These are phyloP conservation scores for Channa striata DNA, from an alignment of 2,797 vertebrate species.

Conservation along the genomic window DNA sequence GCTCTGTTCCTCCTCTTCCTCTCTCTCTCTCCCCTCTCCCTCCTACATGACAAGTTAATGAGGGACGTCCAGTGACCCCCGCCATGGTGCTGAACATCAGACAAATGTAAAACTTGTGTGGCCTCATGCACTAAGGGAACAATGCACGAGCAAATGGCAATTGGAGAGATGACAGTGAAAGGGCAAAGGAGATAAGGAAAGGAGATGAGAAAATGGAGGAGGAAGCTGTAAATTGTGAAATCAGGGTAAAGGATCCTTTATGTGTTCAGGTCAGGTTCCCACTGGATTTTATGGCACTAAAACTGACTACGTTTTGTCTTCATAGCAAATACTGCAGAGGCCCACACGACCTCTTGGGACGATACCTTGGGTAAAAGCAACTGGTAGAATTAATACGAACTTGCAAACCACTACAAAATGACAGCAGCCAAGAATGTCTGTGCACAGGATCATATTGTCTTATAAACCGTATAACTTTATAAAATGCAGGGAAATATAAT, in stretches of 20 bases:
- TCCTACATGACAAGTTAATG: constrained; percentile 69
- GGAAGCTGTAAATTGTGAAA: background rate
- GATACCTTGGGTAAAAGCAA: background rate
- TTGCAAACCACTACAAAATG: no score
- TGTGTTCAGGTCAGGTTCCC: background rate
- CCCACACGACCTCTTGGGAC: no score
- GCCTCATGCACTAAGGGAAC: constrained; percentile 44
- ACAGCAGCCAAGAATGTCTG: no score
- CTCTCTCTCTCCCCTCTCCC: background rate
- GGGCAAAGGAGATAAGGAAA: background rate
- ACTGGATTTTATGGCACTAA: background rate
- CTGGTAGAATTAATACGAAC: no score
- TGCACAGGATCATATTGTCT: no score
- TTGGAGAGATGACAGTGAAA: constrained; percentile 14
- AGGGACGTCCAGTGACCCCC: constrained; percentile 39
- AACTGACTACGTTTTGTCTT: background rate
- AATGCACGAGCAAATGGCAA: constrained; percentile 2
- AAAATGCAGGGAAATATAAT: no score
- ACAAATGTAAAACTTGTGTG: constrained; percentile 16
- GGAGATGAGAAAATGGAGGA: no score
- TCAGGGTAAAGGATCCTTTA: no score
- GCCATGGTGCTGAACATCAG: constrained; percentile 39
- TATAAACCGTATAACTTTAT: no score
- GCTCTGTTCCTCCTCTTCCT: constrained; percentile 48
- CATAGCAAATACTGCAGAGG: background rate